A percentile compares a stretch with the other conserved stretches of the same genome.
These are phyloP conservation scores for Chondrosia reniformis DNA, from an alignment of 37 sponge, comb jelly and placozoan species.

Conservation along the genomic window DNA sequence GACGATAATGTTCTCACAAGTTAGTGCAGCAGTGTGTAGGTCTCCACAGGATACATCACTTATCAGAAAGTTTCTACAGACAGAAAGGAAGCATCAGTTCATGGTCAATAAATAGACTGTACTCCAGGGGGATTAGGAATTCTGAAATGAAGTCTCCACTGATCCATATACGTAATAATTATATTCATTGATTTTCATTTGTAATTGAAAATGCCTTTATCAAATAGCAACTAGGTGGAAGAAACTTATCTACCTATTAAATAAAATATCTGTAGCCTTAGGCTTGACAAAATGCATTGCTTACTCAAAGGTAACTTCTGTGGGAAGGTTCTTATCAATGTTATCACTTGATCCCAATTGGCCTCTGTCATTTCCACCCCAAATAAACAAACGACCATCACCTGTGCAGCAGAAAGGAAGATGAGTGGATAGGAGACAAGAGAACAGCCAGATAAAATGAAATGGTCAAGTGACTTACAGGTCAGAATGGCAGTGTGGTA, in stretches of 20 bases:
- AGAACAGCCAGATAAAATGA: neutral
- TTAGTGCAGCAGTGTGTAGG: slow-evolving; percentile 62
- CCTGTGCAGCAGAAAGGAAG: slow-evolving; percentile 2
- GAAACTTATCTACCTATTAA: too few relatives aligned
- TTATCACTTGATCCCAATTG: slow-evolving; percentile 71
- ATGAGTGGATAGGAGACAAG: neutral
- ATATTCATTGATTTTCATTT: too few relatives aligned
- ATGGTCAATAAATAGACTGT: too few relatives aligned
- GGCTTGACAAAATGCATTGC: too few relatives aligned
- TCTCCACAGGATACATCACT: slow-evolving; percentile 86
- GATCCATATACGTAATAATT: too few relatives aligned
- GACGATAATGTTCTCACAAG: slow-evolving; percentile 18
- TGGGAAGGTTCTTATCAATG: slow-evolving; percentile 26
- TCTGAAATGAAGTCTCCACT: too few relatives aligned
- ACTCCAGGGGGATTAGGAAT: too few relatives aligned
- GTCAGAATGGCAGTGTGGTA: slow-evolving; percentile 28
- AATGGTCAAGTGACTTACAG: neutral
- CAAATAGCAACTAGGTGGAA: too few relatives aligned
- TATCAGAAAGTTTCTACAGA: slow-evolving; percentile 42
- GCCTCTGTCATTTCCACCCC: slow-evolving; percentile 73
- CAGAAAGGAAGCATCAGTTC: neutral
- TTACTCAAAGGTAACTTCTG: slow-evolving; percentile 32
- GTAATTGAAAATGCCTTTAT: too few relatives aligned
- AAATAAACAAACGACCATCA: slow-evolving; percentile 53
- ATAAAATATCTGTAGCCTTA: too few relatives aligned